A percentile compares a stretch with the other conserved stretches of the same genome.
Conservation (phyloP, 2,797 vertebrate species). For the Simalia tracyae region DNA sequence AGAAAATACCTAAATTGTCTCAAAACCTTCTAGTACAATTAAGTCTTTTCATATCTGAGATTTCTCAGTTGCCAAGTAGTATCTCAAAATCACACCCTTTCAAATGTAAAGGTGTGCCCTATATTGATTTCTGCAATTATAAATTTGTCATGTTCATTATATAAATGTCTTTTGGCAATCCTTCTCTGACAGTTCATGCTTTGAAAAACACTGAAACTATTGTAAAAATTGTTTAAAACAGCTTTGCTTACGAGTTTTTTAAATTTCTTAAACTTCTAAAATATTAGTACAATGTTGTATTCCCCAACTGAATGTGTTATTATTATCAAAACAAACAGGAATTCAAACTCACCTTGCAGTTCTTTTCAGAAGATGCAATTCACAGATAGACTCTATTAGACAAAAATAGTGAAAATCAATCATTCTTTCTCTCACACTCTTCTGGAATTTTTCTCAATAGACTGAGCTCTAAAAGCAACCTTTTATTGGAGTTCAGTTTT, state of each 20-base stretch:
- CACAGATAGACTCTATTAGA: slow-evolving; percentile 71
- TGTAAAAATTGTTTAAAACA: slow-evolving; percentile 30
- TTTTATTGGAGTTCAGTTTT: slow-evolving; percentile 29
- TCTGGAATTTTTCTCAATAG: slow-evolving; percentile 10
- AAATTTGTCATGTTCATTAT: slow-evolving; percentile 31
- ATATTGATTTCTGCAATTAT: slow-evolving; percentile 35
- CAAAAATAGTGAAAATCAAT: slow-evolving; percentile 52
- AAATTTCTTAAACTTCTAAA: slow-evolving; percentile 10
- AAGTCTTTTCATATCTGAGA: background rate
- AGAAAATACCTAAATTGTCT: background rate
- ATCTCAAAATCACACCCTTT: slow-evolving; percentile 41
- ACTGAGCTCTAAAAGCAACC: slow-evolving; percentile 1
- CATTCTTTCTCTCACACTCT: background rate
- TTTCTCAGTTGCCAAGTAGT: background rate
- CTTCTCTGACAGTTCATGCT: slow-evolving; percentile 21
- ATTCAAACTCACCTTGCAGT: slow-evolving; percentile 68
- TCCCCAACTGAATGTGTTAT: slow-evolving; percentile 14
- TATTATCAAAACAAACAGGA: slow-evolving; percentile 33
- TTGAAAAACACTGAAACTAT: slow-evolving; percentile 27
- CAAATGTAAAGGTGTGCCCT: slow-evolving; percentile 25
- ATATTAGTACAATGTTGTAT: background rate
- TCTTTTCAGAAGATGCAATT: slow-evolving; percentile 67
- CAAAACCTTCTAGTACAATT: background rate
- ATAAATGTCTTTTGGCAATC: slow-evolving; percentile 13
- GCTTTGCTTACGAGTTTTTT: background rate